Evolutionary conservation across 1,140 invertebrate genomes (phyloP).

Genomic region (Caenorhabditis tropicalis): DNA sequence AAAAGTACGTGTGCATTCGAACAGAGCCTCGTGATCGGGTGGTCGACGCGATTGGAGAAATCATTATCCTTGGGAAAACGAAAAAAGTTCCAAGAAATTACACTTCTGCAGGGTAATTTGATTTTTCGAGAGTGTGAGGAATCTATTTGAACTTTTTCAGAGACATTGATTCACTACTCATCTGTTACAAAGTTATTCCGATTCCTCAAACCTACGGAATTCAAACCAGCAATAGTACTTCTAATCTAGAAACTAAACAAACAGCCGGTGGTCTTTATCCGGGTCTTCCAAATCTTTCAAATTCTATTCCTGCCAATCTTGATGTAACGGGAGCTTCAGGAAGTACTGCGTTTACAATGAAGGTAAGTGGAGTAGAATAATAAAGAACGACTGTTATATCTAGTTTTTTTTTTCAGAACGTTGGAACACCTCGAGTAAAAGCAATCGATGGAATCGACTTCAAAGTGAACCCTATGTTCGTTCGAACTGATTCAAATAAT

Average conservation of each 20-base stretch:
- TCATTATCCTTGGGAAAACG: constrained; percentile 51
- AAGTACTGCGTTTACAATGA: neutral
- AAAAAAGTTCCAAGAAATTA: constrained; percentile 56
- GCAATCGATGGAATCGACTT: constrained; percentile 25
- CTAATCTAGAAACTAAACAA: neutral
- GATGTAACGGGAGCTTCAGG: neutral
- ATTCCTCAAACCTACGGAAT: constrained; percentile 53
- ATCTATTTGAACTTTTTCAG: too few relatives aligned
- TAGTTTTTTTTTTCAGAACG: neutral
- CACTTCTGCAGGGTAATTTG: constrained; percentile 49
- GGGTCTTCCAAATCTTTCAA: neutral
- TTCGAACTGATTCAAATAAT: neutral
- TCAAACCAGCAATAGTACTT: constrained; percentile 14
- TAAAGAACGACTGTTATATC: neutral
- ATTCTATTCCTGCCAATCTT: neutral
- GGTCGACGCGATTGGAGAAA: constrained; percentile 56
- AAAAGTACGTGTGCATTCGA: constrained; percentile 55
- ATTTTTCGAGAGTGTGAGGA: too few relatives aligned
- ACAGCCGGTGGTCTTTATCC: neutral
- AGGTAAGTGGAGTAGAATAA: neutral
- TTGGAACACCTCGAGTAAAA: neutral
- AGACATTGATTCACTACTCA: constrained; percentile 54
- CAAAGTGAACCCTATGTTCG: constrained; percentile 35
- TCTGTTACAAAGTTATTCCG: constrained; percentile 54
- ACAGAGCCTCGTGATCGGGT: constrained; percentile 53